phyloP scores from a whole-genome alignment of 2,113 vertebrate species.

The Cyanoderma ruficeps region DNA sequence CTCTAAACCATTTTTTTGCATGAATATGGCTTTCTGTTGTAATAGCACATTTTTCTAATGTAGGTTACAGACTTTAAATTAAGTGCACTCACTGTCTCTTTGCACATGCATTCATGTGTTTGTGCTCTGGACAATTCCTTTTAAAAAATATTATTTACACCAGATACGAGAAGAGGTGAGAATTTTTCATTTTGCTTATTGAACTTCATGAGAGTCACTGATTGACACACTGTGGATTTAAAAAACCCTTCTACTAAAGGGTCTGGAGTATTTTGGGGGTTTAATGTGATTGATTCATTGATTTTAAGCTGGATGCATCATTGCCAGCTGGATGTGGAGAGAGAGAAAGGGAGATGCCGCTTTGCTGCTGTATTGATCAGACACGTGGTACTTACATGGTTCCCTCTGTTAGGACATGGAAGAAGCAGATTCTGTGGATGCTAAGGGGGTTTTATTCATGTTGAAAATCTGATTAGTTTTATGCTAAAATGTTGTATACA shows the following conservation, averaged over 20 bases:
- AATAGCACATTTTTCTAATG: background rate
- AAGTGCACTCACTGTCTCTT: background rate
- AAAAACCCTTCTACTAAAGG: background rate
- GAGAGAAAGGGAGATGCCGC: background rate
- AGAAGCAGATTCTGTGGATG: background rate
- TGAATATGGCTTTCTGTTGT: background rate
- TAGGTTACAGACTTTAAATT: background rate
- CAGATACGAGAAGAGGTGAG: background rate
- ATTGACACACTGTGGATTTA: background rate
- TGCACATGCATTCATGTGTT: background rate
- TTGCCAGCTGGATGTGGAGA: background rate
- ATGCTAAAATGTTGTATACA: background rate
- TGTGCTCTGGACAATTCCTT: background rate
- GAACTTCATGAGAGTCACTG: background rate
- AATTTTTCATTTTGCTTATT: background rate
- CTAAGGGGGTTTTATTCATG: background rate
- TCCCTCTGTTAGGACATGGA: background rate
- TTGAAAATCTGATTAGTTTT: conserved; percentile 2
- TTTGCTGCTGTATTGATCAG: background rate
- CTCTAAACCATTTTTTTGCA: background rate
- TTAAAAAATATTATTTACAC: background rate
- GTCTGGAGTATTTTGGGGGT: background rate
- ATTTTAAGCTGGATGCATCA: background rate
- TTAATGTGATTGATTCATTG: background rate
- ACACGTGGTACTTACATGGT: fast-evolving